Evolutionary conservation across 64 coral and sea anemone genomes (phyloP), one percentile per base, ranked within the genome.

Genomic region (Stichodactyla mertensii): DNA sequence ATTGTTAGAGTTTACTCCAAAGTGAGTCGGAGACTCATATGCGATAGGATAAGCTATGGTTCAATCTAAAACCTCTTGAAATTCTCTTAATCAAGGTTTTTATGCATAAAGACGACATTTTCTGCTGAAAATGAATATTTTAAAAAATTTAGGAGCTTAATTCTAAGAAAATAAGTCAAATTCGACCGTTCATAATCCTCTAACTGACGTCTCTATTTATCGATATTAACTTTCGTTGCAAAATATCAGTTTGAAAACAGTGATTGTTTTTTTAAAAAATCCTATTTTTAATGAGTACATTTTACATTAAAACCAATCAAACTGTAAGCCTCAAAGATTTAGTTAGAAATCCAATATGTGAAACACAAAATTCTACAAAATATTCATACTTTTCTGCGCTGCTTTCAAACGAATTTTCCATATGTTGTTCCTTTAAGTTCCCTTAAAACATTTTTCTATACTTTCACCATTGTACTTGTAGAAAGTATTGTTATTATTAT

Each of bases 201-300:
- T 74, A 74, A 74, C 69, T 12, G 18, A 31, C 36, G 36, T 45
- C 36, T 27, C 69, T 23, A 31, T 74, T 74, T 28, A 74, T 74
- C 69, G 9, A 31, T 27, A 12, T 23, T 74, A 9, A n/a, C 64
- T 9, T 9, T 9, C 36, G 22, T 74, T 74, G 1, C 69, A 74
- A 74, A 74, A 74, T 74, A 74, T 31, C 69, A 74, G 36, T 74
- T 74, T 74, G 26, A 74, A 74, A 74, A 31, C 26, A 69, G 18
- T 74, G 69, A 74, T 31, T 74, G 24, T 74, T 74, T 70, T 74
- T 70, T 74, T 31, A 26, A 26, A 74, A 74, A 27, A 27, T 23
- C n/a, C 8, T 13, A 4, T 13, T 74, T 31, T 27, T 74, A 12
- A 74, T 31, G 22, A 28, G 22, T 74, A 74, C 18, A 66, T 66